phyloP scores from a whole-genome alignment of 2,113 vertebrate genomes.

The Brevimyrus niger region DNA sequence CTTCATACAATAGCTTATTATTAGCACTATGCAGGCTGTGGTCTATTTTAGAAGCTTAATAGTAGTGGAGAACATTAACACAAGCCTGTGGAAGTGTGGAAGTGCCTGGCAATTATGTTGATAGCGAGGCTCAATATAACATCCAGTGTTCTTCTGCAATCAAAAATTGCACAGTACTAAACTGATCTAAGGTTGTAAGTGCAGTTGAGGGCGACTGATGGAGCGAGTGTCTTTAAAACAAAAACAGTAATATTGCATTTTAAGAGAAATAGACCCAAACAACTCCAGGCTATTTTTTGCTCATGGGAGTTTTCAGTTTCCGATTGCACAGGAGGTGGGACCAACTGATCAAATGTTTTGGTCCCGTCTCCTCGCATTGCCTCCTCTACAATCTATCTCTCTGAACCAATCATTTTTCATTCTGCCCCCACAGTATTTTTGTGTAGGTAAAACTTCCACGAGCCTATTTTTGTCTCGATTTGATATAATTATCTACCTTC shows the following conservation, averaged over 20 bases:
- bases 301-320: neutral
- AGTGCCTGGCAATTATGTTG: neutral
- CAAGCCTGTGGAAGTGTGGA: neutral
- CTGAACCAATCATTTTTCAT: neutral
- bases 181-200: neutral
- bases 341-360: neutral
- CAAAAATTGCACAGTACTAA: neutral
- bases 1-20: neutral
- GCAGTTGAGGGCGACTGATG: neutral
- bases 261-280: neutral
- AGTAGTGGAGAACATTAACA: neutral
- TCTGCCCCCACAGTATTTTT: neutral
- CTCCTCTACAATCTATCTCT: neutral
- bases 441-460: neutral
- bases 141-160: slow-evolving; percentile 3
- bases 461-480: neutral
- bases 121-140: neutral
- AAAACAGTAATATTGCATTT: neutral
- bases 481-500: neutral
- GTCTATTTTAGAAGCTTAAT: neutral
- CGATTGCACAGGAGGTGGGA: neutral
- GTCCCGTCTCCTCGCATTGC: neutral
- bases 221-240: neutral
- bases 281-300: neutral
- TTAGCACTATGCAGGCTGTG: neutral